Evolutionary conservation across 2,888 invertebrate genomes (phyloP).

Genomic region (Lycaena phlaeas): DNA sequence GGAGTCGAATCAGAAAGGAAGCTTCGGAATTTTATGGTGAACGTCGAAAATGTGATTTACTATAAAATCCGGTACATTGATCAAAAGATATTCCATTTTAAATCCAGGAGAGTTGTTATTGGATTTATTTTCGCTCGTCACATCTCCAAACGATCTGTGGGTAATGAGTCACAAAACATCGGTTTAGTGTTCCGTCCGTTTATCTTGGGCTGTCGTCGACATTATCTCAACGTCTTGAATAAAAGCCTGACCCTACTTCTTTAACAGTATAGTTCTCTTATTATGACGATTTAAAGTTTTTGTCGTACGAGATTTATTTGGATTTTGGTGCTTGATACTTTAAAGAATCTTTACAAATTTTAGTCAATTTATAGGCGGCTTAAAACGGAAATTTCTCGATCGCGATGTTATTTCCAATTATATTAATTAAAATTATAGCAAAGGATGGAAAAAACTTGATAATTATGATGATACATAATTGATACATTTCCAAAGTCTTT

Average conservation of each 20-base stretch:
- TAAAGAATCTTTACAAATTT: no score
- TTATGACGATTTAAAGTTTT: slow-evolving; percentile 4
- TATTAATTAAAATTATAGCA: no score
- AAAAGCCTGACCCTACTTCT: slow-evolving; percentile 12
- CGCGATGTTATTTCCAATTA: no score
- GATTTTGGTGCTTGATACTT: no score
- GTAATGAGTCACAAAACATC: slow-evolving; percentile 38
- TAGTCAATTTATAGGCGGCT: no score
- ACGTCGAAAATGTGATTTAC: slow-evolving; percentile 27
- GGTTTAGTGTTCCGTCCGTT: slow-evolving; percentile 31
- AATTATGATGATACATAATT: no score
- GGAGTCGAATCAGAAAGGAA: slow-evolving; percentile 20
- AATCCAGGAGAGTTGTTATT: slow-evolving; percentile 14
- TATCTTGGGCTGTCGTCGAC: slow-evolving; percentile 27
- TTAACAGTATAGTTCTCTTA: slow-evolving; percentile 15
- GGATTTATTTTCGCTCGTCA: slow-evolving; percentile 18
- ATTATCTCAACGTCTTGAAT: slow-evolving; percentile 24
- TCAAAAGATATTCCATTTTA: slow-evolving; percentile 15
- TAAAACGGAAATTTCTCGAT: no score
- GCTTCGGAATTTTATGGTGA: slow-evolving; percentile 34
- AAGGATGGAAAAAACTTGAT: no score
- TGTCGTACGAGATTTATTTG: no score
- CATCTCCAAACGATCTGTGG: slow-evolving; percentile 18
- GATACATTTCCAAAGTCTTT: no score
- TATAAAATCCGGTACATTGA: slow-evolving; percentile 25